Percentiles rank a stretch among this genome's conserved stretches.
These are phyloP conservation scores for Epizoanthus scotinus DNA, from an alignment of 92 coral and sea anemone genomes.

Conservation along the genomic window DNA sequence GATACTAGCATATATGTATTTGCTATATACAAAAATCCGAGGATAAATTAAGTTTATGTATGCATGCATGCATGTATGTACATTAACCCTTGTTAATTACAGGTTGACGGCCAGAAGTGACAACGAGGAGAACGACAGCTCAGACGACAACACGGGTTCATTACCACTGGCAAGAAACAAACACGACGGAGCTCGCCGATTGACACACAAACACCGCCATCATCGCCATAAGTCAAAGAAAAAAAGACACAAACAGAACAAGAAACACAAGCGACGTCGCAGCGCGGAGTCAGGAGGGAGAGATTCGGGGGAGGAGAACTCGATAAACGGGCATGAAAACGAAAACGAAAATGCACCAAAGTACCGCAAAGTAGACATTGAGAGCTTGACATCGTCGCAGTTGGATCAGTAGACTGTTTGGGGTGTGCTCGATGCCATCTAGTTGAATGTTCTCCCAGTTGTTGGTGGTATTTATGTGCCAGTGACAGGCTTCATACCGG, in stretches of 20 bases:
- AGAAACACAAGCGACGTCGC: constrained; percentile 28
- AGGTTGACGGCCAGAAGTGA: constrained; percentile 8
- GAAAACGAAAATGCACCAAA: constrained; percentile 2
- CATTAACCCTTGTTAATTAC: background rate
- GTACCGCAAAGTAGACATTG: constrained; percentile 8
- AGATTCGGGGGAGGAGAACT: constrained; percentile 5
- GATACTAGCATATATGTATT: too few species aligned
- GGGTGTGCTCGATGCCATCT: too few species aligned
- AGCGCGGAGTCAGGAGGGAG: constrained; percentile 5
- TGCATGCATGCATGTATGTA: too few species aligned
- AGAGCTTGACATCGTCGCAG: background rate
- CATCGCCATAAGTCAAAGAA: constrained; percentile 39
- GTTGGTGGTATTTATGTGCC: too few species aligned
- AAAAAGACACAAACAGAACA: constrained; percentile 37
- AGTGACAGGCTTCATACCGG: too few species aligned
- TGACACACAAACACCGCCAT: background rate
- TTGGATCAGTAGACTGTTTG: too few species aligned
- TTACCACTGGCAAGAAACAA: background rate
- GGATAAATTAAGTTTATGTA: too few species aligned
- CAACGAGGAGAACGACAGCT: background rate
- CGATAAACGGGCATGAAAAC: constrained; percentile 4
- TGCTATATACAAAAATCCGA: too few species aligned
- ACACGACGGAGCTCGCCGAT: background rate
- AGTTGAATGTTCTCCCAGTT: too few species aligned
- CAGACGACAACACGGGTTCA: background rate